Percentiles rank a stretch among this genome's conserved stretches.
Conservation (phyloP, 2,113 vertebrate genomes). For the Oryctolagus cuniculus region DNA sequence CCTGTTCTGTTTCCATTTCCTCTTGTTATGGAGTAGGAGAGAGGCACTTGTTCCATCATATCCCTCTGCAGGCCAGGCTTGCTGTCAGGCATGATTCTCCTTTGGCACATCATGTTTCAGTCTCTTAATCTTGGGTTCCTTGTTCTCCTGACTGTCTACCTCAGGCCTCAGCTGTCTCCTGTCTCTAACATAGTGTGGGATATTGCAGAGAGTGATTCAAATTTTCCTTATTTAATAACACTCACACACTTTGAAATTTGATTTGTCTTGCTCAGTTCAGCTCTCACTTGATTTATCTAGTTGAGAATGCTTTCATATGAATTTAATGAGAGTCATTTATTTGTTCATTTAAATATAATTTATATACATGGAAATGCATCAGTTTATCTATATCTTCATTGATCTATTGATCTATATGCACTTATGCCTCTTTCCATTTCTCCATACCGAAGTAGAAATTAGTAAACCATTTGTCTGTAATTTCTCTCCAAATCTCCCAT, state of each 20-base stretch:
- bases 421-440: not conserved
- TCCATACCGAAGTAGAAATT: not conserved
- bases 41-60: too few species aligned
- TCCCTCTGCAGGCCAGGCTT: too few species aligned
- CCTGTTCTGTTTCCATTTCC: too few species aligned
- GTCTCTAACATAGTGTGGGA: not conserved
- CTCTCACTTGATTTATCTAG: slow-evolving; percentile 13
- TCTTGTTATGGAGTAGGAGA: too few species aligned
- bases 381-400: not conserved
- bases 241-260: not conserved
- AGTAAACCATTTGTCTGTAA: not conserved
- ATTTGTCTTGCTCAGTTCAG: not conserved
- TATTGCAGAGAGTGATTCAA: not conserved
- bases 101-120: too few species aligned
- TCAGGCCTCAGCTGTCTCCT: too few species aligned
- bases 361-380: not conserved
- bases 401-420: not conserved
- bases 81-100: too few species aligned
- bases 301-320: not conserved
- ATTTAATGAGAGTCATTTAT: not conserved
- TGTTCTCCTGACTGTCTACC: too few species aligned
- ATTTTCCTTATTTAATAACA: slow-evolving; percentile 4
- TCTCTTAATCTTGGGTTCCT: too few species aligned
- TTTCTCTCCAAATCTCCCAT: not conserved
- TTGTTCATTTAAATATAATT: not conserved